A percentile compares a stretch with the other conserved stretches of the same genome.
Conservation (phyloP, 2,888 invertebrate species). For the Drosophila peninsularis region DNA sequence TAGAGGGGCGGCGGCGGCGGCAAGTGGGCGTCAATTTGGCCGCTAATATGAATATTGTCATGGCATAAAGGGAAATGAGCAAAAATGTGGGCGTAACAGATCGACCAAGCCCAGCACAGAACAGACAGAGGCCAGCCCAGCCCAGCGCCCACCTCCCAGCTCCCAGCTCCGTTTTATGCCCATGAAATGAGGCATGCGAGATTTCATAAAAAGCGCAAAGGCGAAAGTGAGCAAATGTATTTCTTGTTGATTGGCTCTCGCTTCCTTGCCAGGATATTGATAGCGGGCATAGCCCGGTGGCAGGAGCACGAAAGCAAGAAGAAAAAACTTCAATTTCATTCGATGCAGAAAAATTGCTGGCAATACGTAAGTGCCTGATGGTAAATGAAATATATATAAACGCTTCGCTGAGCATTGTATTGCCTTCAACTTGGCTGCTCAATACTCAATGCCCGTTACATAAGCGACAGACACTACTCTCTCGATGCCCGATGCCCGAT, state of each 20-base stretch:
- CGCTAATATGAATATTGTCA: slow-evolving; percentile 80
- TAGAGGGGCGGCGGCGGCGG: background rate
- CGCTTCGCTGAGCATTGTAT: slow-evolving; percentile 65
- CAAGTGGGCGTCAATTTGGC: slow-evolving; percentile 60
- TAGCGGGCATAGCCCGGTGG: slow-evolving; percentile 17
- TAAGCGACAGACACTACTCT: slow-evolving; percentile 7
- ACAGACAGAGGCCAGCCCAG: no score
- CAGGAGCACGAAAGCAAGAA: background rate
- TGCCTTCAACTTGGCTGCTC: slow-evolving; percentile 39
- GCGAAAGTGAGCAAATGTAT: slow-evolving; percentile 68
- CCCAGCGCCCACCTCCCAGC: no score
- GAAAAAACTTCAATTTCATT: slow-evolving; percentile 72
- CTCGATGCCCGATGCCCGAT: no score
- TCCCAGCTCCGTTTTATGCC: slow-evolving; percentile 40
- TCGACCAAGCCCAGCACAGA: background rate
- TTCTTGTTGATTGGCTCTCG: slow-evolving; percentile 73
- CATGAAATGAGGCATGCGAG: slow-evolving; percentile 70
- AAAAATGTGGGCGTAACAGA: slow-evolving; percentile 49
- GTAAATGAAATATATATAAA: slow-evolving; percentile 76
- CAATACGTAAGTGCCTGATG: slow-evolving; percentile 78
- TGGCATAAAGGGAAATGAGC: slow-evolving; percentile 71
- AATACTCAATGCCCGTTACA: slow-evolving; percentile 7
- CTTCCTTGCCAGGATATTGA: slow-evolving; percentile 63
- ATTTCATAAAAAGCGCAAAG: slow-evolving; percentile 70
- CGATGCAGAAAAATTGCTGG: slow-evolving; percentile 77